Evolutionary conservation across 2,797 vertebrate species (phyloP).

Genomic region (Danio choprae): DNA sequence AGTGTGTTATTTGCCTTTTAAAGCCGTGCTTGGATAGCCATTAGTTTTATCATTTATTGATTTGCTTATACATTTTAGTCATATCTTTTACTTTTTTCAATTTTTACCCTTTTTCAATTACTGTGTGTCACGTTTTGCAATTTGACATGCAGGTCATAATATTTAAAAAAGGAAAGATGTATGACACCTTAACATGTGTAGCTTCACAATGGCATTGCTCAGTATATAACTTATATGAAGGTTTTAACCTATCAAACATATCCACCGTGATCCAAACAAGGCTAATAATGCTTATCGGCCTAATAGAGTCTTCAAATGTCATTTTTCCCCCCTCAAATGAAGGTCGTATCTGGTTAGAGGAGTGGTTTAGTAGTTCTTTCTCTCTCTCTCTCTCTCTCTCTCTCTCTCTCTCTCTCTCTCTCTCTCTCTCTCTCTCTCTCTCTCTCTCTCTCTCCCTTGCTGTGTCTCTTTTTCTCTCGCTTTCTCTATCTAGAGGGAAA

Average conservation of each 20-base stretch:
- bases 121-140: background rate
- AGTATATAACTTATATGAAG: slow-evolving; percentile 25
- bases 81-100: background rate
- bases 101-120: background rate
- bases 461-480: background rate
- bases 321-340: slow-evolving; percentile 64
- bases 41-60: background rate
- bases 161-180: slow-evolving; percentile 10
- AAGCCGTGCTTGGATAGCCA: background rate
- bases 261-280: slow-evolving; percentile 48
- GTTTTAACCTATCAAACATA: slow-evolving; percentile 43
- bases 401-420: too few relatives aligned
- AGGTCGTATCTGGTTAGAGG: slow-evolving; percentile 78
- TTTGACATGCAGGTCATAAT: background rate
- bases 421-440: slow-evolving; percentile 33
- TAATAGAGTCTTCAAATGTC: slow-evolving; percentile 75
- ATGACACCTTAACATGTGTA: background rate
- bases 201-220: background rate
- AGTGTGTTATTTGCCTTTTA: background rate
- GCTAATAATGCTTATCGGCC: slow-evolving; percentile 76
- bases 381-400: slow-evolving; percentile 37
- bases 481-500: slow-evolving; percentile 71
- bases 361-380: slow-evolving; percentile 68
- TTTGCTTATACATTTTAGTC: background rate
- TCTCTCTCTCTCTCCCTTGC: slow-evolving; percentile 35